These are phyloP conservation scores for Thrips palmi DNA, from an alignment of 1,140 invertebrate genomes.

Conservation along the genomic window DNA sequence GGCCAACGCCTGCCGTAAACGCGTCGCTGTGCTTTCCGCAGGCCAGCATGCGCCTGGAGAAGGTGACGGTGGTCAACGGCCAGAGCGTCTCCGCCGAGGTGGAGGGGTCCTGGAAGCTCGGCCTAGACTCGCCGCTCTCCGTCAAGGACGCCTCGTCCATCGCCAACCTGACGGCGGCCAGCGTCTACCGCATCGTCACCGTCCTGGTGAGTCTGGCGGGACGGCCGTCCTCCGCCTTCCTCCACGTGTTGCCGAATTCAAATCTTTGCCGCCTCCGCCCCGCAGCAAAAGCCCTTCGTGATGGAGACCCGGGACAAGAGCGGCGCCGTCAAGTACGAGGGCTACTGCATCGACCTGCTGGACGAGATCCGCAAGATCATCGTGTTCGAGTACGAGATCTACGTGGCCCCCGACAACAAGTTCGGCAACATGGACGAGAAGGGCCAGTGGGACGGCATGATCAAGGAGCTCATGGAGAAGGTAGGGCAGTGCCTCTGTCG, in stretches of 20 bases:
- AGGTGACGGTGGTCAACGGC: constrained; percentile 28
- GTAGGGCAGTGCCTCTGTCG: constrained; percentile 19
- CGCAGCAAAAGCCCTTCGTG: constrained; percentile 69
- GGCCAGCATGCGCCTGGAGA: constrained; percentile 42
- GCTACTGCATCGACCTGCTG: constrained; percentile 87
- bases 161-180: constrained; percentile 54
- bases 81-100: constrained; percentile 34
- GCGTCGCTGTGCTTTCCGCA: too few species aligned
- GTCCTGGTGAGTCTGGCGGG: constrained; percentile 34
- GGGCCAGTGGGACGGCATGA: constrained; percentile 81
- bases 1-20: too few species aligned
- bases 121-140: constrained; percentile 37
- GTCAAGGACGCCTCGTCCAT: constrained; percentile 42
- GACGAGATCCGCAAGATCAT: constrained; percentile 63
- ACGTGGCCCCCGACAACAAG: constrained; percentile 51
- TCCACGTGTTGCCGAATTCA: too few species aligned
- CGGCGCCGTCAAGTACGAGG: constrained; percentile 40
- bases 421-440: constrained; percentile 75
- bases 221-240: background rate
- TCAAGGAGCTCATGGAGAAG: constrained; percentile 78
- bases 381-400: constrained; percentile 78
- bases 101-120: constrained; percentile 48
- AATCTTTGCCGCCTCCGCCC: background rate
- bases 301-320: constrained; percentile 33
- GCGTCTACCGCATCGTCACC: constrained; percentile 62